These are phyloP conservation scores for Synergus gifuensis DNA, from an alignment of 2,888 invertebrate species.

Conservation along the genomic window DNA sequence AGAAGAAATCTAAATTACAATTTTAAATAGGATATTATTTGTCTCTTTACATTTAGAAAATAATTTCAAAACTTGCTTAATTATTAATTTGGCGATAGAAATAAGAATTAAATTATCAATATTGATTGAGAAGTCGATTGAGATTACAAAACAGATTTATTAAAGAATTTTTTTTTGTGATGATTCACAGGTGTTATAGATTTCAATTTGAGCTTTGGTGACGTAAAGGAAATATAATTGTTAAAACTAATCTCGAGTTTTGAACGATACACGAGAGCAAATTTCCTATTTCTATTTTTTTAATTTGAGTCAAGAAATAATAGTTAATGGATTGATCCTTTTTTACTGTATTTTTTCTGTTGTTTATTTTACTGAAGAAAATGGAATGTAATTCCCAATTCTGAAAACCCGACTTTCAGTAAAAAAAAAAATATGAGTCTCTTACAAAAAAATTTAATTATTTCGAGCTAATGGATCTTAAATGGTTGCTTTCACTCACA, in stretches of 20 bases:
- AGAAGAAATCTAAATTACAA: background rate
- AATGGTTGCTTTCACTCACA: slow-evolving; percentile 7
- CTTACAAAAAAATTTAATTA: background rate
- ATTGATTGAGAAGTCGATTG: no score
- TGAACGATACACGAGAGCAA: background rate
- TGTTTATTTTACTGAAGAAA: background rate
- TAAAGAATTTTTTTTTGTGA: background rate
- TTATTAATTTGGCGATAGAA: background rate
- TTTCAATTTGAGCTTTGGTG: slow-evolving; percentile 5
- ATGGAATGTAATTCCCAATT: background rate
- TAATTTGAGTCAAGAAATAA: background rate
- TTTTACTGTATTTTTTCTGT: background rate
- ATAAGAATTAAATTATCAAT: background rate
- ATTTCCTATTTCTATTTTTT: background rate
- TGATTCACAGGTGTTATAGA: slow-evolving; percentile 7
- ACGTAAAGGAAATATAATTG: slow-evolving; percentile 6
- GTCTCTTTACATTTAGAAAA: background rate
- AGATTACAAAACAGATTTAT: background rate
- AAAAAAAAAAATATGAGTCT: background rate
- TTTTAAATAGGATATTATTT: background rate
- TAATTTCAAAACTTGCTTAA: background rate
- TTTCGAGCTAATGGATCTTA: background rate
- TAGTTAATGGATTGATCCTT: background rate
- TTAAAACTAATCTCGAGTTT: slow-evolving; percentile 1
- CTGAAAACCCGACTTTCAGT: background rate